Conservation (phyloP, 2,888 invertebrate species). For the Tetragonisca angustula region DNA sequence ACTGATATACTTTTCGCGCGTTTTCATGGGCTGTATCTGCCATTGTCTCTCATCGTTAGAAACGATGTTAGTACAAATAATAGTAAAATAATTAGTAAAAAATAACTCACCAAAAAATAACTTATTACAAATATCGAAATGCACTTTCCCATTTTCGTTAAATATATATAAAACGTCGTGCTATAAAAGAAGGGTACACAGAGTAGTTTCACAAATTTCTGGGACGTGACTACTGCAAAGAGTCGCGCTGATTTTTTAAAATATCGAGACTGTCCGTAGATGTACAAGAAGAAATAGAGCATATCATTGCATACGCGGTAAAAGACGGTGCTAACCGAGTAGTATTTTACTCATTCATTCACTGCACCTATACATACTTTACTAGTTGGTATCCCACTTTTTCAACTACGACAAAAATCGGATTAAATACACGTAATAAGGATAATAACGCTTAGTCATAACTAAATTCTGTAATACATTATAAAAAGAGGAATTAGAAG, state of each 20-base stretch:
- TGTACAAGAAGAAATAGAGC: background rate
- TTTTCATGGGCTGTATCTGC: conserved; percentile 12
- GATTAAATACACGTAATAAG: background rate
- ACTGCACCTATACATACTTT: conserved; percentile 43
- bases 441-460: background rate
- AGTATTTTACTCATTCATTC: conserved; percentile 47
- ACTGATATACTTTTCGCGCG: conserved; percentile 44
- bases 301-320: background rate
- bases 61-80: conserved; percentile 12
- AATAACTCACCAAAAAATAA: background rate
- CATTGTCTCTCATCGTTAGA: conserved; percentile 2
- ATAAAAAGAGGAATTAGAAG: background rate
- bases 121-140: background rate
- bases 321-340: conserved; percentile 13
- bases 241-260: conserved; percentile 15
- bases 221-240: background rate
- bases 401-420: conserved; percentile 10
- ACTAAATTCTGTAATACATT: background rate
- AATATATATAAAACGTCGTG: background rate
- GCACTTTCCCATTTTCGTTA: background rate
- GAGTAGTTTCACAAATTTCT: background rate
- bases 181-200: background rate
- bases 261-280: background rate
- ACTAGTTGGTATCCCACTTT: conserved; percentile 68
- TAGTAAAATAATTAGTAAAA: background rate